Evolutionary conservation across 2,113 vertebrate genomes (phyloP).

Genomic region (Planiliza haematocheilus): DNA sequence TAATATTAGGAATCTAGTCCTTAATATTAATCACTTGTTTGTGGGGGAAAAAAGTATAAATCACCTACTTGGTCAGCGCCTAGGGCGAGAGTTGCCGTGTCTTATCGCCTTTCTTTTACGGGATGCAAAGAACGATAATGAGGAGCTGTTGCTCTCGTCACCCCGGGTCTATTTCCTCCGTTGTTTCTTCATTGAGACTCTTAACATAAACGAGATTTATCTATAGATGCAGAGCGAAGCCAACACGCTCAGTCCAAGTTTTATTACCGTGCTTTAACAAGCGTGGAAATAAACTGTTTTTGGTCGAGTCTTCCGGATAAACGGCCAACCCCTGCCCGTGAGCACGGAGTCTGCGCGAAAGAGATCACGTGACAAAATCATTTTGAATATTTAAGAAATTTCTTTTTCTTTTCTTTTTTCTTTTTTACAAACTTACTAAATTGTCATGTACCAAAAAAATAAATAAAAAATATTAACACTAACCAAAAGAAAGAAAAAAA

Average conservation of each 20-base stretch:
- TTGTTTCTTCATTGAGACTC: constrained; percentile 64
- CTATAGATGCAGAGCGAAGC: not conserved
- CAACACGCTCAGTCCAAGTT: not conserved
- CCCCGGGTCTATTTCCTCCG: constrained; percentile 63
- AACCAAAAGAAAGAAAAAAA: not conserved
- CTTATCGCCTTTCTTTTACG: not conserved
- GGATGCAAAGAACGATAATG: not conserved
- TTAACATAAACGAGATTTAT: not conserved
- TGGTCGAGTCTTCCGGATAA: constrained; percentile 57
- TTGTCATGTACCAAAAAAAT: not conserved
- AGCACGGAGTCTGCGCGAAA: constrained; percentile 49
- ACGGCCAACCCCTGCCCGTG: not conserved
- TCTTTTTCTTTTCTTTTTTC: not conserved
- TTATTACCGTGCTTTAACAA: not conserved
- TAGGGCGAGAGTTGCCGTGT: not conserved
- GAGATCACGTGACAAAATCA: constrained; percentile 23
- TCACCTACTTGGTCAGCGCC: constrained; percentile 25
- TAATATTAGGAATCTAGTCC: too few species aligned
- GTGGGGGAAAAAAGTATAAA: not conserved
- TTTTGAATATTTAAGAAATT: not conserved
- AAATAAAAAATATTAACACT: not conserved
- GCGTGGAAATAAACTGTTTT: not conserved
- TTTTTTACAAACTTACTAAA: not conserved
- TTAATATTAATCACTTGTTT: not conserved
- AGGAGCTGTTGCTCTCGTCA: constrained; percentile 47